Conservation (phyloP, 2,888 invertebrate genomes). For the Erynnis tages region DNA sequence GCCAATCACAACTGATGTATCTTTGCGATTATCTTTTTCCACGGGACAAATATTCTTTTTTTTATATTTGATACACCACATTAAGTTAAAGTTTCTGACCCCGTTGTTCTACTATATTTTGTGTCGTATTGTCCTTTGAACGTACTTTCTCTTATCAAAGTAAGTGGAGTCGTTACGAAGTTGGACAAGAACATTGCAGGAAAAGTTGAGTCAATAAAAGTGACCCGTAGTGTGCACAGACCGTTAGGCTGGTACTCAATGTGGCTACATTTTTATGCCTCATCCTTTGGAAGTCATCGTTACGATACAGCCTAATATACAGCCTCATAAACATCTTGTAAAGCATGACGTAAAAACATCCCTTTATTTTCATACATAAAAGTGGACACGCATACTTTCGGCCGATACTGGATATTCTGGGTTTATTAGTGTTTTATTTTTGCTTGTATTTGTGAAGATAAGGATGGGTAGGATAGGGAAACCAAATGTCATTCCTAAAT, state of each 20-base stretch:
- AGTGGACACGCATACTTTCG: slow-evolving; percentile 28
- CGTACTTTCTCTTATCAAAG: too few relatives aligned
- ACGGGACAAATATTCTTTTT: too few relatives aligned
- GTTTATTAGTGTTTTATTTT: slow-evolving; percentile 8
- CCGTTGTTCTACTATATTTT: too few relatives aligned
- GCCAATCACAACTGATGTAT: too few relatives aligned
- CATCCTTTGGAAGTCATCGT: slow-evolving; percentile 26
- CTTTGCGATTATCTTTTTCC: too few relatives aligned
- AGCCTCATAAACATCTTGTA: slow-evolving; percentile 37
- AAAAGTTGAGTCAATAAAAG: slow-evolving; percentile 8
- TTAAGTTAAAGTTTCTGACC: too few relatives aligned
- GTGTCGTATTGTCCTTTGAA: too few relatives aligned
- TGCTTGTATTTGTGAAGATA: neutral
- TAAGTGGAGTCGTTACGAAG: too few relatives aligned
- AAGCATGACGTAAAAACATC: slow-evolving; percentile 34
- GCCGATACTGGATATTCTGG: neutral
- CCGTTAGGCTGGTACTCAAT: slow-evolving; percentile 21
- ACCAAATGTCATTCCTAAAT: neutral
- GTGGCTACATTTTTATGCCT: slow-evolving; percentile 31
- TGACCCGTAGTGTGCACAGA: slow-evolving; percentile 14
- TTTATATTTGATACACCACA: too few relatives aligned
- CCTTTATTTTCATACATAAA: slow-evolving; percentile 37
- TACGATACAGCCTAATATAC: slow-evolving; percentile 32
- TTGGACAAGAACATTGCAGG: too few relatives aligned
- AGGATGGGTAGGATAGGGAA: neutral